Conservation (phyloP, 2,113 vertebrate species). For the Phoenicopterus ruber region DNA sequence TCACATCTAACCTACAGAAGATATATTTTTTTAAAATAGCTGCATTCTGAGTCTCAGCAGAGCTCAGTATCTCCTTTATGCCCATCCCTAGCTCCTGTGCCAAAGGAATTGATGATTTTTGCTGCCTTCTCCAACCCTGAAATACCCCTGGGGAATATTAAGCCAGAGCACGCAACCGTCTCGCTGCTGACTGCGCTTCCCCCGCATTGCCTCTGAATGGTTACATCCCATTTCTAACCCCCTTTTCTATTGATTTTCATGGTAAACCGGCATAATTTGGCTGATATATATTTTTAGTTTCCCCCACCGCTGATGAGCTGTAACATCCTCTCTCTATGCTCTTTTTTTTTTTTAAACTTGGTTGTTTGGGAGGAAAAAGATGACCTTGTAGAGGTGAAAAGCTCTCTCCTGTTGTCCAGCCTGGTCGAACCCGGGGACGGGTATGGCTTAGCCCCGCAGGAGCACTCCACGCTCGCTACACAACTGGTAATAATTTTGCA, state of each 20-base stretch:
- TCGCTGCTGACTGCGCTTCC: neutral
- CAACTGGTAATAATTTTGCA: conserved; percentile 27
- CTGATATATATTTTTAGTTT: neutral
- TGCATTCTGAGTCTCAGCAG: neutral
- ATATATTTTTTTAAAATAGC: neutral
- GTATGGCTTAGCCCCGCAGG: neutral
- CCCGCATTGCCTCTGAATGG: neutral
- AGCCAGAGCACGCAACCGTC: neutral
- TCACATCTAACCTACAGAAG: neutral
- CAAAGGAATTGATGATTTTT: neutral
- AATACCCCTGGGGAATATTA: neutral
- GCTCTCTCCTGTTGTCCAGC: neutral
- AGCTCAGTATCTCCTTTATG: neutral
- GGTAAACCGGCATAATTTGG: neutral
- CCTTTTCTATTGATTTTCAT: conserved; percentile 5
- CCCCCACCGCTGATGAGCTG: neutral
- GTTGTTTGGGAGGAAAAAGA: neutral
- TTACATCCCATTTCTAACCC: neutral
- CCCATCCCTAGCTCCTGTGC: neutral
- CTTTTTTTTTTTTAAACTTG: neutral
- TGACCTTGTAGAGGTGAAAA: neutral
- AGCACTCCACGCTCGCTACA: neutral
- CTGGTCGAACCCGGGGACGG: neutral
- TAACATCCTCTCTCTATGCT: neutral
- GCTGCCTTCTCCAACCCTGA: neutral